phyloP scores from a whole-genome alignment of 2,888 invertebrate genomes.

The Tubulanus polymorphus region DNA sequence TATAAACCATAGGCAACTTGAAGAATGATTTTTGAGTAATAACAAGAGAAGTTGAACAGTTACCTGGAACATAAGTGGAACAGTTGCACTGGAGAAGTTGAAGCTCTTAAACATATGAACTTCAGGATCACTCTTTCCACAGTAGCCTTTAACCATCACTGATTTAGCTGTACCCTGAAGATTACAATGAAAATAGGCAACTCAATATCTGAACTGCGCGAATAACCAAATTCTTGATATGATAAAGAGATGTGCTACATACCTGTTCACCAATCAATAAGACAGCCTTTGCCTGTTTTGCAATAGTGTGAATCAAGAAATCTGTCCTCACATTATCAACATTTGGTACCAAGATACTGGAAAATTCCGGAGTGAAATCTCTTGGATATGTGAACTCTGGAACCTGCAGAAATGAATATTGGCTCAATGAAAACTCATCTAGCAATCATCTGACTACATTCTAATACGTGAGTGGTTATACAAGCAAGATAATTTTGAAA shows the following conservation, averaged over 20 bases:
- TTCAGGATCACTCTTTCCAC: slow-evolving; percentile 78
- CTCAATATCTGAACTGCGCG: too few species aligned
- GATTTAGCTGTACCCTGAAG: slow-evolving; percentile 93
- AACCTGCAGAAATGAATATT: slow-evolving; percentile 32
- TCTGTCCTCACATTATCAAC: slow-evolving; percentile 53
- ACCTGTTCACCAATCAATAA: slow-evolving; percentile 55
- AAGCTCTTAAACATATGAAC: slow-evolving; percentile 82
- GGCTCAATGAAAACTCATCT: too few species aligned
- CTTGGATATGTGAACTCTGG: slow-evolving; percentile 47
- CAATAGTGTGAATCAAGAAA: slow-evolving; percentile 49
- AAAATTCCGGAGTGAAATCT: slow-evolving; percentile 49
- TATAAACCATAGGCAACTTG: too few species aligned
- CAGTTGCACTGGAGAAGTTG: slow-evolving; percentile 94
- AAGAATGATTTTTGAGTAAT: slow-evolving; percentile 3
- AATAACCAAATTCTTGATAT: too few species aligned
- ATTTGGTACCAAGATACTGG: slow-evolving; percentile 51
- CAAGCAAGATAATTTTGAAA: not conserved
- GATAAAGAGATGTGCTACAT: too few species aligned
- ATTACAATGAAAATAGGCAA: too few species aligned
- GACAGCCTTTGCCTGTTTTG: slow-evolving; percentile 52
- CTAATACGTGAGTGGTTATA: too few species aligned
- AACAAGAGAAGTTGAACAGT: not conserved
- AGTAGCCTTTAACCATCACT: slow-evolving; percentile 94
- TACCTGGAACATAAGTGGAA: slow-evolving; percentile 80
- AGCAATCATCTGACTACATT: too few species aligned